phyloP scores from a whole-genome alignment of 2,888 invertebrate genomes.

The Amphimallon solstitiale region DNA sequence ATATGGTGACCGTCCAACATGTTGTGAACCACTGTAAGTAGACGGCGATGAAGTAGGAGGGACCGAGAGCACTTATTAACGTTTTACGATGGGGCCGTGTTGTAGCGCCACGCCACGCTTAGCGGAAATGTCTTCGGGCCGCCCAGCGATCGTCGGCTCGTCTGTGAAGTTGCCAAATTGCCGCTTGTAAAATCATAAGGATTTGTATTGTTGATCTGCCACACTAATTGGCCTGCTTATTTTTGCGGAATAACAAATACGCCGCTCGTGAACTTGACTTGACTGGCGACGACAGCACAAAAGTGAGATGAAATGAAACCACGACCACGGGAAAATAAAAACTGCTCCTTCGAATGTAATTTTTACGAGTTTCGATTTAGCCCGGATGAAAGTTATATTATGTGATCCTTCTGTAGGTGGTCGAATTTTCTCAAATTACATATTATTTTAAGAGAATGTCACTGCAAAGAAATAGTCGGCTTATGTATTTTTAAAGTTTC shows the following conservation, averaged over 20 bases:
- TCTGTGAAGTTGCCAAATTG: conserved; percentile 43
- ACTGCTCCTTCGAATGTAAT: too few relatives aligned
- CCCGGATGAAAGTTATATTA: too few relatives aligned
- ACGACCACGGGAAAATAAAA: too few relatives aligned
- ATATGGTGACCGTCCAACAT: neutral
- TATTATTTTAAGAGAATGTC: too few relatives aligned
- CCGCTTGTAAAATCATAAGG: conserved; percentile 50
- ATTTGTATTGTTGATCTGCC: conserved; percentile 48
- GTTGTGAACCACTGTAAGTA: conserved; percentile 10
- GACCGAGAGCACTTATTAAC: conserved; percentile 18
- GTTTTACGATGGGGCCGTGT: conserved; percentile 17
- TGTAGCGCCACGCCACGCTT: conserved; percentile 48
- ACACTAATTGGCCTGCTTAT: conserved; percentile 45
- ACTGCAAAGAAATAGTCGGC: too few relatives aligned
- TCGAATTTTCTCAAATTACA: too few relatives aligned
- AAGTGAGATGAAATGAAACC: too few relatives aligned
- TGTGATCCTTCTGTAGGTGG: too few relatives aligned
- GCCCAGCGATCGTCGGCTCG: conserved; percentile 42
- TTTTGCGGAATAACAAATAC: conserved; percentile 20
- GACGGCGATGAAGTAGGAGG: conserved; percentile 11
- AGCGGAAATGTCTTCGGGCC: conserved; percentile 50
- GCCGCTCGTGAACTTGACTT: neutral
- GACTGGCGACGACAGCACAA: too few relatives aligned
- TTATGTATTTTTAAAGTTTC: too few relatives aligned
- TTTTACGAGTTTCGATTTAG: too few relatives aligned